Evolutionary conservation across 2,888 invertebrate genomes (phyloP).

Genomic region (Tachina lurida): DNA sequence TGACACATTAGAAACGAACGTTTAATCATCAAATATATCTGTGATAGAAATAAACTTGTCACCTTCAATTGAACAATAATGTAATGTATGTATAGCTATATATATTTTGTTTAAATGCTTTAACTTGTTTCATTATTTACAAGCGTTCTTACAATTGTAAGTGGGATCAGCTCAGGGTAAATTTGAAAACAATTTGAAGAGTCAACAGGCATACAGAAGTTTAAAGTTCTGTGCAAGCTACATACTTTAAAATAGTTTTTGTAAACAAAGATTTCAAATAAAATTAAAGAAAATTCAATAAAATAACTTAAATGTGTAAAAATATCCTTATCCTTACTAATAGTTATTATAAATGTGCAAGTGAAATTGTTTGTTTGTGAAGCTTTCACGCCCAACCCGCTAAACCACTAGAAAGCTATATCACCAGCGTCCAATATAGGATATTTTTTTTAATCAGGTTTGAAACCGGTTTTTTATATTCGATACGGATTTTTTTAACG

Average conservation of each 20-base stretch:
- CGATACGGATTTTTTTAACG: no score
- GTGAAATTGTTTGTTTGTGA: no score
- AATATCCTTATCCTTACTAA: no score
- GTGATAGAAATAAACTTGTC: constrained; percentile 25
- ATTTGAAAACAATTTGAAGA: neutral
- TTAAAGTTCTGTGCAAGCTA: neutral
- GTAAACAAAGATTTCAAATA: neutral
- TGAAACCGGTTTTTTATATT: no score
- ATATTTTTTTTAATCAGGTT: no score
- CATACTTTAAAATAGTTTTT: neutral
- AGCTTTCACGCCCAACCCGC: no score
- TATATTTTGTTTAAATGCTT: constrained; percentile 9
- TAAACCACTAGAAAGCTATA: no score
- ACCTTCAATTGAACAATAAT: constrained; percentile 36
- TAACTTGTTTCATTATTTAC: constrained; percentile 41
- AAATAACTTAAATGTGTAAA: neutral
- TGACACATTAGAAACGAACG: constrained; percentile 44
- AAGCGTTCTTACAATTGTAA: constrained; percentile 33
- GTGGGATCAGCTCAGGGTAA: neutral
- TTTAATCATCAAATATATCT: constrained; percentile 45
- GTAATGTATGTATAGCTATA: neutral
- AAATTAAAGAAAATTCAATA: neutral
- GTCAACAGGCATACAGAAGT: neutral
- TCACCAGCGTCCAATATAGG: no score
- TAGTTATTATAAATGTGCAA: no score